Evolutionary conservation across 2,888 invertebrate genomes (phyloP).

Genomic region (Schrankia costaestrigalis): DNA sequence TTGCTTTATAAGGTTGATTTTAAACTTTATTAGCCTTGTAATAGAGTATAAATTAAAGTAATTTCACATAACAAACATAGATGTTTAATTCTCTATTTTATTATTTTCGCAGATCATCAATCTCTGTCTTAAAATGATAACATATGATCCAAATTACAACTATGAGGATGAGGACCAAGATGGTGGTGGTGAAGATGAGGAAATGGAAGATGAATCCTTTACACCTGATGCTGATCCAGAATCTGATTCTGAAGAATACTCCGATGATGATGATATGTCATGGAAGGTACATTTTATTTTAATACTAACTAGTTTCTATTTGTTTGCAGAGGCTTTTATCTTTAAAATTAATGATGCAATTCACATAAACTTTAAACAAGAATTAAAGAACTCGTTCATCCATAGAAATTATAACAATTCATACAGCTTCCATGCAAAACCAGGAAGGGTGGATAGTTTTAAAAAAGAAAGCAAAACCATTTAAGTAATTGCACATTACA

Average conservation of each 20-base stretch:
- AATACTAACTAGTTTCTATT: too few relatives aligned
- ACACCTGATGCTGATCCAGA: constrained; percentile 86
- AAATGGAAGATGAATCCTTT: constrained; percentile 86
- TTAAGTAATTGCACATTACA: too few relatives aligned
- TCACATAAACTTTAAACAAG: too few relatives aligned
- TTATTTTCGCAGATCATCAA: constrained; percentile 84
- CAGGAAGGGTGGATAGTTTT: too few relatives aligned
- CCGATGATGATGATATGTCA: constrained; percentile 99
- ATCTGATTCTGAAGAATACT: constrained; percentile 96
- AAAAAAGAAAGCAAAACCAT: too few relatives aligned
- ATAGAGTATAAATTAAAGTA: too few relatives aligned
- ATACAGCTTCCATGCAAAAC: too few relatives aligned
- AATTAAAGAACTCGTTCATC: too few relatives aligned
- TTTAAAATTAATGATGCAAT: too few relatives aligned
- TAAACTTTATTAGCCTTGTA: not conserved
- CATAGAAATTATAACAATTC: too few relatives aligned
- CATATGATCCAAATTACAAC: constrained; percentile 99
- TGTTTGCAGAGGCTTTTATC: not conserved
- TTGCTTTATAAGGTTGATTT: not conserved
- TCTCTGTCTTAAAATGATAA: constrained; percentile 94
- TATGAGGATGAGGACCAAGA: constrained; percentile 94
- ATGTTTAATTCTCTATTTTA: not conserved
- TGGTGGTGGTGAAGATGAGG: constrained; percentile 85
- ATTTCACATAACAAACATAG: too few relatives aligned
- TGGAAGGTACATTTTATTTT: constrained; percentile 93